Evolutionary conservation across 1,140 invertebrate species (phyloP), one percentile per base, ranked within the genome.

Genomic region (Cherax quadricarinatus): DNA sequence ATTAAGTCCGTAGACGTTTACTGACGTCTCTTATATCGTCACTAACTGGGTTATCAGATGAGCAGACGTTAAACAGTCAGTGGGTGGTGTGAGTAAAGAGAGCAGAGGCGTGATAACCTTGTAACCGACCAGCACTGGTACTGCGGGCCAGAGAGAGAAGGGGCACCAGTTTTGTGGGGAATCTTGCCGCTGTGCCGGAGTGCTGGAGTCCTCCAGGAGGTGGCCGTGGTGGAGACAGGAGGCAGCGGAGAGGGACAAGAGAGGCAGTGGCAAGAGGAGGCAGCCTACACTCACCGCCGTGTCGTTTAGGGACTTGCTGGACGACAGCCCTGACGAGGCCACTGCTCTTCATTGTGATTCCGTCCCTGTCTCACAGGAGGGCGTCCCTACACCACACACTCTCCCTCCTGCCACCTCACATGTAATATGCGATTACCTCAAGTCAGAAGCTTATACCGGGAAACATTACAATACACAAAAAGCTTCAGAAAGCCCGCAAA

Each of bases 181-280:
- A n/a, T 75, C n/a, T 10, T 24, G 16, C n/a, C 24, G 3, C 5
- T 30, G 70, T 24, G 24, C 70, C 70, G 70, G 24, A 75, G 70
- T 75, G 70, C 70, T 75, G 70, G 70, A 75, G 70, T n/a, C 70
- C 70, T 30, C 70, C 70, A 75, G 30, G 70, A 24, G n/a, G 5
- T 75, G 70, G 70, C 70, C n/a, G 70, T 75, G 70, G 70, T 75
- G 70, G 70, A 75, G 70, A 75, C 70, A n/a, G 70, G 70, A 75
- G 70, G 70, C 70, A 9, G 30, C 70, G 70, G 70, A 75, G 24
- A 75, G 24, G 24, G n/a, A 75, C 24, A 30, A n/a, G 9, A 75
- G 12, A 30, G 5, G 9, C 9, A 30, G n/a, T 30, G 70, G 7
- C n/a, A 75, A 24, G 24, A 75, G 70, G 70, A 75, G 70, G 24